Percentiles rank a stretch among this genome's conserved stretches.
These are phyloP conservation scores for Formicarius rufipectus DNA, from an alignment of 2,113 vertebrate genomes.

Conservation along the genomic window DNA sequence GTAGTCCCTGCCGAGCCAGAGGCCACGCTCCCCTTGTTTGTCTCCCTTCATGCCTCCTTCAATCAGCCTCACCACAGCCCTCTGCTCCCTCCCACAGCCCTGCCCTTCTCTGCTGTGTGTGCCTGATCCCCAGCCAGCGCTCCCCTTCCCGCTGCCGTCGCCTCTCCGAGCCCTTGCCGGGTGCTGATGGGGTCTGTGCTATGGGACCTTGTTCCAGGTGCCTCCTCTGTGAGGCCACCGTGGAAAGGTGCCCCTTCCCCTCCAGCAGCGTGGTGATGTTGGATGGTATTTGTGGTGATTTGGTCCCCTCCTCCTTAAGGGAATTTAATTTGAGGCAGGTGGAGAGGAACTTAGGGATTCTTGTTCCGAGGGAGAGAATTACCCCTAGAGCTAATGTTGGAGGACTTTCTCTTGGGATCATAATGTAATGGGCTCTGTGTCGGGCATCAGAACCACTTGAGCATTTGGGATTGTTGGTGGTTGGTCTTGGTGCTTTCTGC, in stretches of 20 bases:
- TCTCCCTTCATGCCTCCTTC: slow-evolving; percentile 15
- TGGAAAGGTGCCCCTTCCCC: not conserved
- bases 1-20: not conserved
- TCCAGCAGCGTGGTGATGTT: fast-evolving
- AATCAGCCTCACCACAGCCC: not conserved
- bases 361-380: not conserved
- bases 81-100: not conserved
- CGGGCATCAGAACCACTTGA: not conserved
- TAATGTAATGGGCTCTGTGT: not conserved
- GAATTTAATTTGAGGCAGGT: not conserved
- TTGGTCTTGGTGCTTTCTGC: not conserved
- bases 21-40: not conserved
- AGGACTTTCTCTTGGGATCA: not conserved
- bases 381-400: not conserved
- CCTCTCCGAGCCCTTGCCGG: not conserved
- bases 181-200: not conserved
- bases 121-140: not conserved
- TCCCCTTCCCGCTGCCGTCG: not conserved
- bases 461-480: not conserved
- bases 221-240: not conserved
- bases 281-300: not conserved
- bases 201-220: not conserved
- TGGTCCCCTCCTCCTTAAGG: not conserved
- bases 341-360: not conserved
- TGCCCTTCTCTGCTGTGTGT: not conserved